Evolutionary conservation across 2,113 vertebrate species (phyloP).

Genomic region (Trinectes maculatus): DNA sequence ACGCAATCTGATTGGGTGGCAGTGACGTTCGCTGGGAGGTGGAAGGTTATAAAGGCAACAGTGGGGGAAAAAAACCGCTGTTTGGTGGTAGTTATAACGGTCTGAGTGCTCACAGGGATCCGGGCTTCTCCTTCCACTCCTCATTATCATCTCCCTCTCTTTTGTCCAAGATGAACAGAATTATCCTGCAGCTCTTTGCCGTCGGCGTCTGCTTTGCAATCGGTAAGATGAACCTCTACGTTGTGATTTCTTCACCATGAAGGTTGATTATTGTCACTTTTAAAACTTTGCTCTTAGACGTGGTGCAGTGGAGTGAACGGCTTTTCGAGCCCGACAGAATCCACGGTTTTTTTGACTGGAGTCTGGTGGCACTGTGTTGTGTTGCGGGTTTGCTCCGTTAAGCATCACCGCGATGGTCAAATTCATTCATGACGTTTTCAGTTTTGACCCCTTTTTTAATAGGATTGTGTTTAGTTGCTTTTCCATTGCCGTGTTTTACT

Average conservation of each 20-base stretch:
- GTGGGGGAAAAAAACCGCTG: neutral
- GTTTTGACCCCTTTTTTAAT: too few relatives aligned
- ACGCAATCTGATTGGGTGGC: conserved; percentile 46
- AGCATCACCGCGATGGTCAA: too few relatives aligned
- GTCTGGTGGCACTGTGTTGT: too few relatives aligned
- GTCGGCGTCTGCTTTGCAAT: conserved; percentile 63
- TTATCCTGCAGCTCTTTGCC: conserved; percentile 59
- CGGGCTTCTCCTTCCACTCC: neutral
- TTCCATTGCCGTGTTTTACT: too few relatives aligned
- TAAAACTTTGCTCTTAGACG: too few relatives aligned
- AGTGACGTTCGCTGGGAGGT: conserved; percentile 42
- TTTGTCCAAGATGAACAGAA: conserved; percentile 68
- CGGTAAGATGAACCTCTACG: conserved; percentile 49
- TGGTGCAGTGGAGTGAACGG: too few relatives aligned
- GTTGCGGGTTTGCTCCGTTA: too few relatives aligned
- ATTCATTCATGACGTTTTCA: too few relatives aligned
- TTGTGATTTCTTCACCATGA: too few relatives aligned
- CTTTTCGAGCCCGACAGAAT: too few relatives aligned
- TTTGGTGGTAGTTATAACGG: conserved; percentile 50
- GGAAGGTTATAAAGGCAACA: conserved; percentile 58
- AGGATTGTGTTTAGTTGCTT: too few relatives aligned
- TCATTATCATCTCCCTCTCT: fast-evolving
- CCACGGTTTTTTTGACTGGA: too few relatives aligned
- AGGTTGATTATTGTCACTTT: neutral
- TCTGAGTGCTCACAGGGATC: neutral